Base-by-base conservation (phyloP, 2,888 invertebrate species). In the Tortrix viridana region DNA sequence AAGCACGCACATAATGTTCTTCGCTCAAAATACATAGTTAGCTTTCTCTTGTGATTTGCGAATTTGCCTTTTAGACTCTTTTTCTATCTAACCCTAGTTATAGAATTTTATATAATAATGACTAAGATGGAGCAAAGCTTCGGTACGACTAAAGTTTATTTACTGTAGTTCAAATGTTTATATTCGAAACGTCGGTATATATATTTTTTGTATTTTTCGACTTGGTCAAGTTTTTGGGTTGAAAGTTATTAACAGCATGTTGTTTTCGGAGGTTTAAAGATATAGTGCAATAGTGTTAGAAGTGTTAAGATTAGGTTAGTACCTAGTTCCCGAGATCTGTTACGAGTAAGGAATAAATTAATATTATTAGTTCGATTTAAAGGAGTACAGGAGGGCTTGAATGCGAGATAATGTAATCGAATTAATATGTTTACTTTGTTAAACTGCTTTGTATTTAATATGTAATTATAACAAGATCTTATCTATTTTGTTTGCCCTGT, bases 11-110 rank as follows among this genome's bases (percentile, higher is more conserved):
- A 85, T 79, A 76, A 70, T 74, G 73, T 75, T 78, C 79, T 78
- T 83, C 82, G 84, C 84, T 84, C 82, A 83, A 84, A 69, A 79
- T n/a, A n/a, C n/a, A n/a, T 77, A 78, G 38, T 62, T 56, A 56
- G 83, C 89, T 90, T 89, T 71, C 76, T 84, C 81, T 85, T 78
- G 89, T 91, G 88, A 89, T 88, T 91, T 89, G 89, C 90, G 83
- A 70, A 72, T 88, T 87, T 81, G 88, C 88, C 89, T 89, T 89
- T 77, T 84, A 84, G 81, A 76, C 69, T 80, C 80, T 82, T 85
- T 75, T 75, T 82, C 79, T 84, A 85, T 79, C 73, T 77, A 79
- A 78, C 73, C 81, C 81, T 82, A 82, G 72, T 73, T 75, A 73
- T 74, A 75, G 73, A 68, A 78, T 81, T 87, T 85, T 86, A 85